Percentiles rank a stretch among this genome's conserved stretches.
Evolutionary conservation across 2,113 vertebrate species (phyloP).

Genomic region (Poecilia latipinna): DNA sequence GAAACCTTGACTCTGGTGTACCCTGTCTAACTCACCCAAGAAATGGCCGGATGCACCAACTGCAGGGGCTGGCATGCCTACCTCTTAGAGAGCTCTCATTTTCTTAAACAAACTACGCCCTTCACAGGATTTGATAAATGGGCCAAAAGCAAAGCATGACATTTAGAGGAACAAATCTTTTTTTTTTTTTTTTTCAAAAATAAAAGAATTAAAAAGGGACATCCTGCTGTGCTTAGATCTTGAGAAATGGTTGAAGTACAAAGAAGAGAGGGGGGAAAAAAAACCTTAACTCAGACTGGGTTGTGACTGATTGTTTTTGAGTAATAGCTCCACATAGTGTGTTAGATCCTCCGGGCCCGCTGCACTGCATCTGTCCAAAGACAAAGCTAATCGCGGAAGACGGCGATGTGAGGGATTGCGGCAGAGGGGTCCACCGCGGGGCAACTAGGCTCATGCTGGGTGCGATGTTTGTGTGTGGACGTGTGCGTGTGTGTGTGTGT

Average conservation of each 20-base stretch:
- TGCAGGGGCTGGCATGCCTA: conserved; percentile 26
- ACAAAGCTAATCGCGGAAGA: conserved; percentile 72
- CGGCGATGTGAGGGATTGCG: conserved; percentile 64
- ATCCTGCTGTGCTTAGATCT: conserved; percentile 47
- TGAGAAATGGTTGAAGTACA: conserved; percentile 40
- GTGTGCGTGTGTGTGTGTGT: conserved; percentile 36
- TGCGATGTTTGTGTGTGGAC: conserved; percentile 65
- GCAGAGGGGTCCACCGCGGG: conserved; percentile 62
- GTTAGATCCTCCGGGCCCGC: conserved; percentile 66
- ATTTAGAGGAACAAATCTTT: conserved; percentile 45
- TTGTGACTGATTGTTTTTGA: conserved; percentile 72
- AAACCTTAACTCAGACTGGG: conserved; percentile 51
- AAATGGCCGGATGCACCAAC: conserved; percentile 23
- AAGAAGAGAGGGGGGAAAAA: conserved; percentile 16
- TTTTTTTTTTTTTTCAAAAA: conserved; percentile 14
- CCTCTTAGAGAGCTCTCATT: conserved; percentile 30
- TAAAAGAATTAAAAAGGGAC: conserved; percentile 36
- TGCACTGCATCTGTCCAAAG: conserved; percentile 65
- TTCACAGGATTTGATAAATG: conserved; percentile 49
- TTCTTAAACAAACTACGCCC: conserved; percentile 39
- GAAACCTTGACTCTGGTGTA: conserved; percentile 14
- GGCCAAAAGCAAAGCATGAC: conserved; percentile 30
- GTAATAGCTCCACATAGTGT: conserved; percentile 59
- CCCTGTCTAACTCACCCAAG: conserved; percentile 22
- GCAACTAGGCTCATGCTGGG: conserved; percentile 62